Evolutionary conservation across 2,113 vertebrate species (phyloP).

Genomic region (Epinephelus moara): DNA sequence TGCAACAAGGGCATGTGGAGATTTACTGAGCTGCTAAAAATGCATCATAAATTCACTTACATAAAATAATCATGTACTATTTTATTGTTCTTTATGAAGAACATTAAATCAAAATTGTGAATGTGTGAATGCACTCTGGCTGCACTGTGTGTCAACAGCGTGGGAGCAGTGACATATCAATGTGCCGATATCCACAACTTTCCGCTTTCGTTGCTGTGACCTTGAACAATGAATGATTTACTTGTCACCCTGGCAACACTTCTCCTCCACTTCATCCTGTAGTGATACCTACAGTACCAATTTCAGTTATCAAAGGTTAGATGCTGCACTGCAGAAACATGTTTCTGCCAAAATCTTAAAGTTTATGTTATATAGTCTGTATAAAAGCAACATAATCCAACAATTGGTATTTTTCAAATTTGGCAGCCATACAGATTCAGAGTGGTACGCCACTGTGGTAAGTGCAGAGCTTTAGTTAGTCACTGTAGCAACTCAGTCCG

Average conservation of each 20-base stretch:
- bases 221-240: constrained; percentile 7
- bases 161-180: background rate
- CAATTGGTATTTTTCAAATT: too few species aligned
- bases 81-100: background rate
- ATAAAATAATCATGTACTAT: background rate
- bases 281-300: background rate
- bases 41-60: background rate
- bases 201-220: constrained; percentile 14
- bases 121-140: background rate
- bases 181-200: constrained; percentile 13
- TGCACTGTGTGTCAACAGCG: background rate
- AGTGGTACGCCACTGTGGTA: too few species aligned
- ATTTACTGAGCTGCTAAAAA: background rate
- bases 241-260: constrained; percentile 49
- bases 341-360: background rate
- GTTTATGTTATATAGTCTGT: too few species aligned
- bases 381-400: too few species aligned
- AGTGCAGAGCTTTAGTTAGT: too few species aligned
- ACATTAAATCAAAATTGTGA: background rate
- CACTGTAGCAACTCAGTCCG: too few species aligned
- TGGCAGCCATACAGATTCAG: too few species aligned
- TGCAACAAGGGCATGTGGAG: background rate
- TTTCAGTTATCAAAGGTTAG: constrained; percentile 5
- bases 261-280: constrained; percentile 20
- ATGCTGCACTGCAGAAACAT: constrained; percentile 28